Conservation (phyloP, 2,113 vertebrate genomes). For the Spermophilus dauricus region DNA sequence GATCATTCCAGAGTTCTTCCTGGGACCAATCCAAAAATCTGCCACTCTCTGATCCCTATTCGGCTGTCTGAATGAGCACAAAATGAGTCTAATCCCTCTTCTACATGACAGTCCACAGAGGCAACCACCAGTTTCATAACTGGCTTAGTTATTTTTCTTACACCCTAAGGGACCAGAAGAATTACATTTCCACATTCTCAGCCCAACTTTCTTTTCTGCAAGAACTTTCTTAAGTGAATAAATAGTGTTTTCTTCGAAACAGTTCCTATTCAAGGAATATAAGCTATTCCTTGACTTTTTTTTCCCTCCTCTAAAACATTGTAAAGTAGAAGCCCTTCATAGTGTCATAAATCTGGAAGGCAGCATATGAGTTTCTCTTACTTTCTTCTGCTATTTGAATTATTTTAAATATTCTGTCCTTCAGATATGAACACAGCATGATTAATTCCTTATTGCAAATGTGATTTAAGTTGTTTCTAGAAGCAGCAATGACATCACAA, state of each 20-base stretch:
- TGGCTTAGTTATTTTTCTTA: slow-evolving; percentile 55
- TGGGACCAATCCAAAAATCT: neutral
- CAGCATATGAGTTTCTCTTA: neutral
- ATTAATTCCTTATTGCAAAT: neutral
- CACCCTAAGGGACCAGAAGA: neutral
- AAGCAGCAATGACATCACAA: neutral
- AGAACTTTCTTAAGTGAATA: slow-evolving; percentile 54
- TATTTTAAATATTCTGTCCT: neutral
- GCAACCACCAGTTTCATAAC: neutral
- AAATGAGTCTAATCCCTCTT: slow-evolving; percentile 38
- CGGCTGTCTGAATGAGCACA: neutral
- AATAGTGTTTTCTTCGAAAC: slow-evolving; percentile 22
- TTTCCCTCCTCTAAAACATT: neutral
- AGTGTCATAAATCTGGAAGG: neutral
- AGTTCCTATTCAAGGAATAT: neutral
- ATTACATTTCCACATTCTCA: slow-evolving; percentile 59
- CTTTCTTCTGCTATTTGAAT: neutral
- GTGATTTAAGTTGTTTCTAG: neutral
- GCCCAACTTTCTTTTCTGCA: slow-evolving; percentile 46
- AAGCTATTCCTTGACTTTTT: neutral
- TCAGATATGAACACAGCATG: neutral
- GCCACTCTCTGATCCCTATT: neutral
- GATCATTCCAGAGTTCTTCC: neutral
- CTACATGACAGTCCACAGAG: neutral
- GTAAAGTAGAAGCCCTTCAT: neutral